These are phyloP conservation scores for Hypomecis atomaria DNA, from an alignment of 2,888 invertebrate genomes.

Conservation along the genomic window DNA sequence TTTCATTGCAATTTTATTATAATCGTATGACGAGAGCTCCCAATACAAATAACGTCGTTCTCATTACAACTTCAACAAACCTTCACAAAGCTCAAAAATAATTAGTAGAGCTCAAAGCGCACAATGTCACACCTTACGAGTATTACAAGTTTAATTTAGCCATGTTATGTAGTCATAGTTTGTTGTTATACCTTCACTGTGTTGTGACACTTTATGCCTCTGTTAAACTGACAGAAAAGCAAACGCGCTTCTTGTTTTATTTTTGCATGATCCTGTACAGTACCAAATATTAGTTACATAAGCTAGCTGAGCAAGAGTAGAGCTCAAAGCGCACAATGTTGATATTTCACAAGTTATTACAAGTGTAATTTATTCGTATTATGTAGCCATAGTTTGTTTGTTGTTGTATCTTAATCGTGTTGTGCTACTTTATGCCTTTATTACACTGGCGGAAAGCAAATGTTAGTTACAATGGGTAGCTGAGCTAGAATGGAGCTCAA, in stretches of 20 bases:
- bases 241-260: no score
- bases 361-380: conserved; percentile 6
- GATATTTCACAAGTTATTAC: conserved; percentile 14
- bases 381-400: conserved; percentile 12
- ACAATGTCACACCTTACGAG: conserved; percentile 8
- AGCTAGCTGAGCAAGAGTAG: no score
- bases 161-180: conserved; percentile 7
- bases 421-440: background rate
- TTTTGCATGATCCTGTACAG: no score
- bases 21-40: no score
- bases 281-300: no score
- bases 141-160: conserved; percentile 10
- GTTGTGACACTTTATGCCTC: background rate
- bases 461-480: no score
- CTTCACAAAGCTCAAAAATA: conserved; percentile 1
- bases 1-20: no score
- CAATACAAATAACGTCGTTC: no score
- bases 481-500: no score
- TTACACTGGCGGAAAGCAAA: background rate
- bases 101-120: background rate
- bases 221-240: no score
- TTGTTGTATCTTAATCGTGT: conserved; percentile 4
- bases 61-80: background rate
- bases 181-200: conserved; percentile 3
- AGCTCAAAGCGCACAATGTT: conserved; percentile 5